Evolutionary conservation across 2,888 invertebrate species (phyloP).

Genomic region (Crematogaster levior): DNA sequence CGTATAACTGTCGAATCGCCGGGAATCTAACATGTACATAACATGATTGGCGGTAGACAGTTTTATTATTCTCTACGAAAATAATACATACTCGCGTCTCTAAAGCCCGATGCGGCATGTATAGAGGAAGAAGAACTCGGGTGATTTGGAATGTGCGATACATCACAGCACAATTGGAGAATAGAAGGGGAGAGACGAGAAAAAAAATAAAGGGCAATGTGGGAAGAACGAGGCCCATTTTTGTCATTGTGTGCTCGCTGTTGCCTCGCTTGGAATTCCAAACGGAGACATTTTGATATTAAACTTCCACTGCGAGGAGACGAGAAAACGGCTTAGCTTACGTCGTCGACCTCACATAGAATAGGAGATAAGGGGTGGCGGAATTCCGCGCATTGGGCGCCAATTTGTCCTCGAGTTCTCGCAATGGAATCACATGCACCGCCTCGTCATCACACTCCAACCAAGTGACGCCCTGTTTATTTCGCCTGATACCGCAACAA

Average conservation of each 20-base stretch:
- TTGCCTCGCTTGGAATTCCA: slow-evolving; percentile 1
- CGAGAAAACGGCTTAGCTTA: slow-evolving; percentile 65
- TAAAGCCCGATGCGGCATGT: slow-evolving; percentile 60
- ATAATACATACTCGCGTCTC: slow-evolving; percentile 60
- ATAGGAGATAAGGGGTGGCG: slow-evolving; percentile 94
- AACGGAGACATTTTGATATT: slow-evolving; percentile 38
- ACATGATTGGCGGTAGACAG: slow-evolving; percentile 53
- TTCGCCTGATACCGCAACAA: slow-evolving; percentile 87
- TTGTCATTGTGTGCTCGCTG: slow-evolving; percentile 7
- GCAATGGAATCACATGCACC: slow-evolving; percentile 91
- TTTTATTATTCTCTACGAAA: slow-evolving; percentile 68
- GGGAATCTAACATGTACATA: slow-evolving; percentile 53
- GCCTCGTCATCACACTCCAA: slow-evolving; percentile 96
- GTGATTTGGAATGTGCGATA: slow-evolving; percentile 71
- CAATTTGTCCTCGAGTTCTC: slow-evolving; percentile 92
- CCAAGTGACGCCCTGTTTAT: slow-evolving; percentile 88
- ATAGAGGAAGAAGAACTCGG: slow-evolving; percentile 66
- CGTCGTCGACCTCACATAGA: slow-evolving; percentile 89
- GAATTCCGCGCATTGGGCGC: slow-evolving; percentile 91
- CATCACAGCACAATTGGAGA: slow-evolving; percentile 61
- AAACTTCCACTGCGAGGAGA: slow-evolving; percentile 1
- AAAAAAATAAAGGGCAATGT: neutral
- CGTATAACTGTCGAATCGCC: neutral
- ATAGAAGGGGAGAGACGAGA: neutral
- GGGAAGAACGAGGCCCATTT: slow-evolving; percentile 58